Evolutionary conservation across 2,888 invertebrate genomes (phyloP), one percentile per base, ranked within the genome.

Genomic region (Lepetodrilus schrolli): DNA sequence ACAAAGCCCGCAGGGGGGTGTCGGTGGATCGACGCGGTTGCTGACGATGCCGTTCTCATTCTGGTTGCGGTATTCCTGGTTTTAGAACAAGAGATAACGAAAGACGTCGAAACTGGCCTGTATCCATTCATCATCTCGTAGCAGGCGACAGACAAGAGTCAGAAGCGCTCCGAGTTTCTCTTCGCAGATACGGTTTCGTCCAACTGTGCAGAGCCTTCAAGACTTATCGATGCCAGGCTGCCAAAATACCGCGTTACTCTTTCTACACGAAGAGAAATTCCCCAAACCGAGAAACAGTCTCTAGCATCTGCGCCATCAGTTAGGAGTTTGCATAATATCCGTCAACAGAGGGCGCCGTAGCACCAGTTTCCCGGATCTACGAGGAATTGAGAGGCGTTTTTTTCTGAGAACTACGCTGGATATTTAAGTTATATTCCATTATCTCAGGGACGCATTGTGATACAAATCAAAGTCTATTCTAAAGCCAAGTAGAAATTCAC

Each of bases 291-390:
- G 34, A 58, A 58, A 26, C n/a, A 30, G 26, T 17, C 34, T 17
- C 30, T 17, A 23, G 34, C 58, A 58, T 58, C 58, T 58, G 58
- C 30, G 30, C 26, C 58, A 58, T 58, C 58, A 58, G 58, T 58
- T 58, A 58, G n/a, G n/a, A 17, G 58, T 23, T 58, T 58, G 17
- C 58, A 23, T 30, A 34, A 23, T 30, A 58, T 30, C 58, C 13
- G 58, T 58, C 58, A 58, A 58, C n/a, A 43, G 13, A 17, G 43
- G n/a, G n/a, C n/a, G 43, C 43, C n/a, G n/a, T n/a, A n/a, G 43
- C 43, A 4, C 43, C 17, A 13, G 43, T 17, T 43, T 17, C 43
- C 13, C 43, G 17, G n/a, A 43, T n/a, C 43, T 43, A 43, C 43
- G 43, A 43, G 43, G 43, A 8, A 43, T 43, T 13, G 43, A 13